Percentiles rank a stretch among this genome's conserved stretches.
phyloP scores from a whole-genome alignment of 2,797 vertebrate genomes.

The Fundulus diaphanus region DNA sequence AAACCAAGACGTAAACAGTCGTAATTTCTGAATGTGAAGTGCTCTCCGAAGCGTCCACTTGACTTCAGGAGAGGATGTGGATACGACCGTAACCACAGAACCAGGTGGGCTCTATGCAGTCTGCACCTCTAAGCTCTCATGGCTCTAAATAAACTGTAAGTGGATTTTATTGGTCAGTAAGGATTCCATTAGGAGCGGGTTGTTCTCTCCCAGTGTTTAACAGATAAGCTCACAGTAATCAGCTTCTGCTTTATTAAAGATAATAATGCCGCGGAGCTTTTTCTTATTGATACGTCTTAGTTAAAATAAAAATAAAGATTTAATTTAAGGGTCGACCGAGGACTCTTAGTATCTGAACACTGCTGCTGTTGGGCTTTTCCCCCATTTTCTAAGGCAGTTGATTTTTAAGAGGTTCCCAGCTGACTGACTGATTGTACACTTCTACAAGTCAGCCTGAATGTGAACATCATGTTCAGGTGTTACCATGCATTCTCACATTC shows the following conservation, averaged over 20 bases:
- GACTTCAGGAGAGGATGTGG: too few species aligned
- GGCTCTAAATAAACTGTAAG: not conserved
- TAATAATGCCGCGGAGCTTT: not conserved
- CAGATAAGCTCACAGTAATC: not conserved
- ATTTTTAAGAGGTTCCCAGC: too few species aligned
- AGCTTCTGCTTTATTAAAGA: not conserved
- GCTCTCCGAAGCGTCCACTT: not conserved
- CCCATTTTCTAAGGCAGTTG: too few species aligned
- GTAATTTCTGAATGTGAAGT: not conserved
- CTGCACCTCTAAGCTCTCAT: not conserved
- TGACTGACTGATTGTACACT: too few species aligned
- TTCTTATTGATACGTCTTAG: not conserved
- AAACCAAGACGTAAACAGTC: not conserved
- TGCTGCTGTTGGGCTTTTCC: too few species aligned
- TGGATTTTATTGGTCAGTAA: not conserved
- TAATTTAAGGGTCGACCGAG: too few species aligned
- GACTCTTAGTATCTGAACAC: too few species aligned
- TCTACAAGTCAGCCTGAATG: too few species aligned
- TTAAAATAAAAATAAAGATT: not conserved
- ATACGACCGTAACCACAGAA: not conserved
- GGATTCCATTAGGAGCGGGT: not conserved
- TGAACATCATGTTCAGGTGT: too few species aligned
- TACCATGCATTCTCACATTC: not conserved
- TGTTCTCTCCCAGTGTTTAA: too few species aligned
- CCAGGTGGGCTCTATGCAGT: not conserved